Evolutionary conservation across 2,113 vertebrate genomes (phyloP), one percentile per base, ranked within the genome.

Genomic region (Neoarius graeffei): DNA sequence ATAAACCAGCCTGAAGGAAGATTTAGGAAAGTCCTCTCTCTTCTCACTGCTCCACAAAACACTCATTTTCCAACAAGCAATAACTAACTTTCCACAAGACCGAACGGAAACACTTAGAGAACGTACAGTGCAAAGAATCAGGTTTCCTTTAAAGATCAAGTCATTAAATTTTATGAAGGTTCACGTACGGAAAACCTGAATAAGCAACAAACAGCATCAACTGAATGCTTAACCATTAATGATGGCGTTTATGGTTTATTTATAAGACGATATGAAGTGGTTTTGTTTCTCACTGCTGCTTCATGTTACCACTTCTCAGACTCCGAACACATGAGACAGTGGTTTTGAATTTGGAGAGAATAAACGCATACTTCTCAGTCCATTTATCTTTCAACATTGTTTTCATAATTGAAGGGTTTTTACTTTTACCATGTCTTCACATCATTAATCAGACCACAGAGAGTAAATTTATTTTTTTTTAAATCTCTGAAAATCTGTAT

Each of bases 241-340:
- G 8, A 67, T 2, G 13, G 62, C 11, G 42, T 66, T 84, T 84
- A 84, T 30, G 17, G 23, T 84, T 84, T 52, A 54, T 27, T 67
- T 84, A 27, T 67, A 10, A 52, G 54, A 67, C 1, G 23, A 84
- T 54, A 67, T 54, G 25, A 67, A 67, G 62, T 17, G 82, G 42
- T 54, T 84, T 84, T 54, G 62, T 27, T 67, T 67, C 25, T 84
- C 82, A 7, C 57, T 82, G 17, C 17, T 17, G 57, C 57, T 35
- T 60, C 17, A 23, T 84, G 62, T 84, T 52, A n/a, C 62, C 82
- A 67, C 48, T 84, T 67, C 62, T 84, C 42, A 42, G 62, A 67
- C 82, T 67, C 82, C 0, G 82, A 67, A 84, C 60, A 83, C 60
- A 83, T 83, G 81, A 67, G 60, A 9, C 81, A 52, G 66, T 66